A percentile compares a stretch with the other conserved stretches of the same genome.
Conservation (phyloP, 2,888 invertebrate species). For the Plusia festucae region DNA sequence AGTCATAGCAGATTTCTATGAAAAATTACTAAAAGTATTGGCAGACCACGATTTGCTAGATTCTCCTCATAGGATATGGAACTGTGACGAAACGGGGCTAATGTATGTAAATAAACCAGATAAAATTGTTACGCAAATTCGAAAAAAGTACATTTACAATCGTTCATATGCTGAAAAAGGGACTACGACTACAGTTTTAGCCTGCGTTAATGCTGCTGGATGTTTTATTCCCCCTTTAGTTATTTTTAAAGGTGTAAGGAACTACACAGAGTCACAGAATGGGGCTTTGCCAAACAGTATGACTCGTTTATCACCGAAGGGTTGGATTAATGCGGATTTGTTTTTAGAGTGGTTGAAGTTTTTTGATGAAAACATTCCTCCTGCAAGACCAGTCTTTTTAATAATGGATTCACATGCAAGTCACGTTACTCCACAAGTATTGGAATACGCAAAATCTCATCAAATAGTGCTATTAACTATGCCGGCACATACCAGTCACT, state of each 20-base stretch:
- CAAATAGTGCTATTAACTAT: slow-evolving; percentile 51
- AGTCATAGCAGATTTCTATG: slow-evolving; percentile 31
- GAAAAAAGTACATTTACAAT: slow-evolving; percentile 47
- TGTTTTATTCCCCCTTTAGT: slow-evolving; percentile 33
- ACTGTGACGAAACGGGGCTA: slow-evolving; percentile 50
- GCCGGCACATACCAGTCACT: slow-evolving; percentile 46
- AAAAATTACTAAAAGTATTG: slow-evolving; percentile 31
- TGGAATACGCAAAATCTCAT: slow-evolving; percentile 33
- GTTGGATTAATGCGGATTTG: slow-evolving; percentile 54
- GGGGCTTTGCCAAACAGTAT: slow-evolving; percentile 53
- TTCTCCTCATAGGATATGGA: slow-evolving; percentile 30
- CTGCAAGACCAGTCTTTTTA: slow-evolving; percentile 43
- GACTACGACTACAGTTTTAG: slow-evolving; percentile 41
- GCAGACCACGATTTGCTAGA: slow-evolving; percentile 23
- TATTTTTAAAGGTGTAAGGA: slow-evolving; percentile 49
- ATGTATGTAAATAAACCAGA: slow-evolving; percentile 45
- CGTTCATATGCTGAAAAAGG: slow-evolving; percentile 48
- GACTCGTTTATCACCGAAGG: slow-evolving; percentile 52
- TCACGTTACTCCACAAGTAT: slow-evolving; percentile 43
- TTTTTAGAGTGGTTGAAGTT: slow-evolving; percentile 51
- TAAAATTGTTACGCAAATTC: slow-evolving; percentile 48
- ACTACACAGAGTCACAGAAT: slow-evolving; percentile 31
- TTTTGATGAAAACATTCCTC: slow-evolving; percentile 47
- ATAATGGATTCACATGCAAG: slow-evolving; percentile 55
- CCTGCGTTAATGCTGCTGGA: slow-evolving; percentile 41